These are phyloP conservation scores for Tipula helvola DNA, from an alignment of 2,888 invertebrate genomes.

Conservation along the genomic window DNA sequence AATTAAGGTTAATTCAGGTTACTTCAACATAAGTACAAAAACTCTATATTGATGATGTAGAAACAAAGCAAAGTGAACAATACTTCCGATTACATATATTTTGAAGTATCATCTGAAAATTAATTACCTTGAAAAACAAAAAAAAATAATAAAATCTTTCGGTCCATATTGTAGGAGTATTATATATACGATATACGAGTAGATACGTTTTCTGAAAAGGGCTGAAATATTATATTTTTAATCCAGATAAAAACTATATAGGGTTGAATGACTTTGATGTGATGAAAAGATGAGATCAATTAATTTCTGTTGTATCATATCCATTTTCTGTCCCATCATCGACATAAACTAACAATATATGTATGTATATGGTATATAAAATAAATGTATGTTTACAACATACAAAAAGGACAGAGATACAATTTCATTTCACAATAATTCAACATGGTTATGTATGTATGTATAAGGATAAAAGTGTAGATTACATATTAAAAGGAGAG, in stretches of 20 bases:
- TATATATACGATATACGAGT: background rate
- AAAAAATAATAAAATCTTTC: background rate
- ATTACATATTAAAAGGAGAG: background rate
- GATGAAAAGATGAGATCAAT: background rate
- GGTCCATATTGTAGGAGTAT: background rate
- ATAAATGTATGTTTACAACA: background rate
- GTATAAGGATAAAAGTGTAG: background rate
- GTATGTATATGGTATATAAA: background rate
- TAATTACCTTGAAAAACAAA: background rate
- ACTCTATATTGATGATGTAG: background rate
- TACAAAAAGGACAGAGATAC: background rate
- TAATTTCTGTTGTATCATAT: background rate
- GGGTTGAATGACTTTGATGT: conserved; percentile 4
- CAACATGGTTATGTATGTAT: background rate
- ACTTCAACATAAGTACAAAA: background rate
- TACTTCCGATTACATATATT: background rate
- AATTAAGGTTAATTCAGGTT: background rate
- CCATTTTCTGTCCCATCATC: background rate
- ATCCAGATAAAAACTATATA: background rate
- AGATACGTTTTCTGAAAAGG: background rate
- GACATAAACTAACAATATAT: background rate
- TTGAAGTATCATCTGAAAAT: conserved; percentile 4
- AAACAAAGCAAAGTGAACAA: background rate
- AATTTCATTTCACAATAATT: background rate
- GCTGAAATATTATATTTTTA: background rate